Conservation (phyloP, 2,888 invertebrate species). For the Dendrolimus houi region DNA sequence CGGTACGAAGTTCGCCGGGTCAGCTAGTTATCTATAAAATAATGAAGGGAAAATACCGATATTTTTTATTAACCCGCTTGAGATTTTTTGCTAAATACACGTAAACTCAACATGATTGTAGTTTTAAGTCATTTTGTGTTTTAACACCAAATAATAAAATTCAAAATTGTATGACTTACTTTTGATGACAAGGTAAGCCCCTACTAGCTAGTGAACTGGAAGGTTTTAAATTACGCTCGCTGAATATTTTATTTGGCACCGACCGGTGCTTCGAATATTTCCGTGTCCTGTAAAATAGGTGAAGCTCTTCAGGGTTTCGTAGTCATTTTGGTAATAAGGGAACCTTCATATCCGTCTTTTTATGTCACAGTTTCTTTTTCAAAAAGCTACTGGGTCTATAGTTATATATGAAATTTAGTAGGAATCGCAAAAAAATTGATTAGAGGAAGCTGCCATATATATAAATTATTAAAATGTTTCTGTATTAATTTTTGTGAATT, state of each 20-base stretch:
- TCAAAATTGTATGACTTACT: not conserved
- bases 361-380: no score
- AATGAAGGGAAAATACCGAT: not conserved
- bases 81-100: not conserved
- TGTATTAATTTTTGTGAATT: no score
- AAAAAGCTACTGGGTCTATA: no score
- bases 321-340: no score
- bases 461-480: no score
- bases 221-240: constrained; percentile 51
- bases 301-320: constrained; percentile 1
- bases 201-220: constrained; percentile 43
- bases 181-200: constrained; percentile 34
- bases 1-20: no score
- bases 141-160: not conserved
- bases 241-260: constrained; percentile 55
- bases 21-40: not conserved
- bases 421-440: no score
- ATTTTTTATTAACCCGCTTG: not conserved
- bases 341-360: no score
- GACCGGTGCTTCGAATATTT: constrained; percentile 36
- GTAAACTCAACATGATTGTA: not conserved
- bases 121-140: not conserved
- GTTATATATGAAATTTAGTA: no score
- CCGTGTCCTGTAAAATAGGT: constrained; percentile 21
- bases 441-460: no score